Evolutionary conservation across 2,797 vertebrate genomes (phyloP), one percentile per base, ranked within the genome.

Genomic region (Pipistrellus nathusii): DNA sequence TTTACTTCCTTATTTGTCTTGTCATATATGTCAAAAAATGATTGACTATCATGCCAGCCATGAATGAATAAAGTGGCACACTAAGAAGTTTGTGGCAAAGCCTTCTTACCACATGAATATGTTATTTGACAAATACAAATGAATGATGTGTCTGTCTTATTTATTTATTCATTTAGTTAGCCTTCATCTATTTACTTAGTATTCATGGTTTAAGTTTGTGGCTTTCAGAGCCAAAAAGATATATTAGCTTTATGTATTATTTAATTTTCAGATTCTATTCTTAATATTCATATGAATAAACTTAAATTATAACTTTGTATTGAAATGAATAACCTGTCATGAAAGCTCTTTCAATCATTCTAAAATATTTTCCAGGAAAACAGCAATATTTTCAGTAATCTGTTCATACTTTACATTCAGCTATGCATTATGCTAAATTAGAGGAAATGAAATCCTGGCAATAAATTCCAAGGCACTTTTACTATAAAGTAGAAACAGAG

Each of bases 281-380:
- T 44, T 90, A 93, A 90, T 68, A 46, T 82, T 66, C 82, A 78
- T 59, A 35, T 80, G 77, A 94, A 89, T 83, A 82, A 87, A 96
- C 21, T 73, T n/a, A 35, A 15, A 53, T 44, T 71, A 57, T 77
- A 35, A 57, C 13, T 71, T 25, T 71, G 14, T 23, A 41, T 2
- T 55, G 9, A 87, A 87, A 81, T 59, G 17, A 20, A 57, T 17
- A 72, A 71, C 9, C 18, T 82, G 2, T 51, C 55, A 51, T 72
- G 35, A 85, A 73, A 73, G 3, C 77, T 86, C 13, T 91, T 91
- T 93, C 62, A 81, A 51, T 66, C 27, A 88, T 72, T 76, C 73
- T 53, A 69, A 76, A 68, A 78, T 83, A 86, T 53, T 94, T 48
- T 76, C 8, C 23, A 89, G 27, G 89, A 75, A 87, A 57, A 62